phyloP scores from a whole-genome alignment of 2,888 invertebrate species.

The Germaria angustata region DNA sequence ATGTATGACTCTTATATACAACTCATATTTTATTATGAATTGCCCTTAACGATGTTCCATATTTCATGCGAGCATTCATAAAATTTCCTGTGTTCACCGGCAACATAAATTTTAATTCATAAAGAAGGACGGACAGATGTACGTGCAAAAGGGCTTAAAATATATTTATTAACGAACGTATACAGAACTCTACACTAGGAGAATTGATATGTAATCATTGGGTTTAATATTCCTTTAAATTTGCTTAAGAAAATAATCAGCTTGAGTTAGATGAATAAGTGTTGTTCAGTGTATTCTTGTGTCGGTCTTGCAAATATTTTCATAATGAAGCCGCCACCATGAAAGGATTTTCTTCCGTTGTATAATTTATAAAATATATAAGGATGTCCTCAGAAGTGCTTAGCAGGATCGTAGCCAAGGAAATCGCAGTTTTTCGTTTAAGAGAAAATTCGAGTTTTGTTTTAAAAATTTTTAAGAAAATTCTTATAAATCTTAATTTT shows the following conservation, averaged over 20 bases:
- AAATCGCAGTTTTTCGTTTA: no score
- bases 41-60: conserved; percentile 80
- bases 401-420: conserved; percentile 24
- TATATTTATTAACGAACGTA: conserved; percentile 46
- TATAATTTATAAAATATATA: conserved; percentile 51
- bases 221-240: not conserved
- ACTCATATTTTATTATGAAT: conserved; percentile 79
- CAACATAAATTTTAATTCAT: conserved; percentile 67
- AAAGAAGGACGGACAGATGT: not conserved
- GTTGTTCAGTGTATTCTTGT: conserved; percentile 54
- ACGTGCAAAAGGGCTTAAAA: conserved; percentile 49
- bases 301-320: conserved; percentile 25
- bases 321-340: conserved; percentile 68
- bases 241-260: not conserved
- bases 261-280: conserved; percentile 3
- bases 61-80: conserved; percentile 80
- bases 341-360: conserved; percentile 66
- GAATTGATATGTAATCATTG: conserved; percentile 3
- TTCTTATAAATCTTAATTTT: no score
- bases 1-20: conserved; percentile 19
- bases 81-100: conserved; percentile 72
- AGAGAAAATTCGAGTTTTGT: no score
- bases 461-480: no score
- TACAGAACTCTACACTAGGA: conserved; percentile 37
- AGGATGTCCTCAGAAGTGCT: conserved; percentile 19